These are phyloP conservation scores for Scomber japonicus DNA, from an alignment of 2,113 vertebrate species.

Conservation along the genomic window DNA sequence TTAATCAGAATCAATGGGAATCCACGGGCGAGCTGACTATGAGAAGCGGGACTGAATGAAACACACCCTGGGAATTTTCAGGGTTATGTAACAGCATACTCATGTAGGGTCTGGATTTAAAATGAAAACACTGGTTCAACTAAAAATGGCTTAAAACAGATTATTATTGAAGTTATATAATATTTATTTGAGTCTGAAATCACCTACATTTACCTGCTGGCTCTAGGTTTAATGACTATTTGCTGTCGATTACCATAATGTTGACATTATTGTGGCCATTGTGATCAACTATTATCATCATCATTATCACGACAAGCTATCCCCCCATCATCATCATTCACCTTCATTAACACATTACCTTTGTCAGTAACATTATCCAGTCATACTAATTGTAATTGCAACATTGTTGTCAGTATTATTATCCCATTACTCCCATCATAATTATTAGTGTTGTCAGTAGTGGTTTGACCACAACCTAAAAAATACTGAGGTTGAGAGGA, in stretches of 20 bases:
- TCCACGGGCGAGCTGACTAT: background rate
- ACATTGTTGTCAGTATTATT: background rate
- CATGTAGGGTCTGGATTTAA: background rate
- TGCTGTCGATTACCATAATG: background rate
- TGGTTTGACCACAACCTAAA: constrained; percentile 20
- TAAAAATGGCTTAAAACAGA: background rate
- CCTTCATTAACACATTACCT: background rate
- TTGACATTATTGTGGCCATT: background rate
- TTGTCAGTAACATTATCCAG: constrained; percentile 4
- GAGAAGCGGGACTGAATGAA: constrained; percentile 22
- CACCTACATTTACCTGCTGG: background rate
- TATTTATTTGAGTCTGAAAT: background rate
- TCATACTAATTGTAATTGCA: background rate
- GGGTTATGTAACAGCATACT: background rate
- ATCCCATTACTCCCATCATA: constrained; percentile 22
- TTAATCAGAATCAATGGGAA: constrained; percentile 30
- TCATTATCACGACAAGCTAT: background rate
- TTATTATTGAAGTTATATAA: background rate
- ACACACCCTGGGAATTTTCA: constrained; percentile 15
- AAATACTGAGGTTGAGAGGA: background rate
- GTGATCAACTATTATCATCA: background rate
- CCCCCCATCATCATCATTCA: background rate
- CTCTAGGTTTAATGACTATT: background rate
- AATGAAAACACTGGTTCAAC: constrained; percentile 1
- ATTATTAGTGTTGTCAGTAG: constrained; percentile 23